Conservation (phyloP, 2,888 invertebrate species). For the Pterostichus niger region DNA sequence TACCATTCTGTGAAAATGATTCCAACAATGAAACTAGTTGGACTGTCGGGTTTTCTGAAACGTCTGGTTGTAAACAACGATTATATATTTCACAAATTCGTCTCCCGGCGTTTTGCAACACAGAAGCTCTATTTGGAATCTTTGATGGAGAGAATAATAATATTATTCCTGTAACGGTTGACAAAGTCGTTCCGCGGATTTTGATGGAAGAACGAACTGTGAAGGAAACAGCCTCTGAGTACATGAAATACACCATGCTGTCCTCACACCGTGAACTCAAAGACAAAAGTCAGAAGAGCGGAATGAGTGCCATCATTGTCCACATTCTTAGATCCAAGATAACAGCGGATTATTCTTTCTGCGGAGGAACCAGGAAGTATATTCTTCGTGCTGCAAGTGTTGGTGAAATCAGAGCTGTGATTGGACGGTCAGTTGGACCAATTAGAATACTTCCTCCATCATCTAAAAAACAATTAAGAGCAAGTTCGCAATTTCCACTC, state of each 20-base stretch:
- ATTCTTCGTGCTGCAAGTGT: constrained; percentile 87
- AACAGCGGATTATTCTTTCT: constrained; percentile 81
- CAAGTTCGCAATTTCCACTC: constrained; percentile 83
- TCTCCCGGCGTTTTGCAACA: constrained; percentile 88
- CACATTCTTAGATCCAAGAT: constrained; percentile 84
- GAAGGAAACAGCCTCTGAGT: constrained; percentile 89
- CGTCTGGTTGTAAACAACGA: constrained; percentile 86
- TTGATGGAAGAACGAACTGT: constrained; percentile 89
- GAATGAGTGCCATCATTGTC: constrained; percentile 86
- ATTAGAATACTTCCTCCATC: constrained; percentile 82
- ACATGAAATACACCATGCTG: constrained; percentile 90
- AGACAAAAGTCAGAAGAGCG: constrained; percentile 86
- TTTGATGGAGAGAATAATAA: constrained; percentile 89
- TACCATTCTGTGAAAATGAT: constrained; percentile 79
- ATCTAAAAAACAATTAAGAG: constrained; percentile 80
- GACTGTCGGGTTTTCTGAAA: constrained; percentile 92
- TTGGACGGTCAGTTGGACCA: constrained; percentile 85
- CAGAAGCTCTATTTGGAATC: constrained; percentile 90
- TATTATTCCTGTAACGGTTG: constrained; percentile 84
- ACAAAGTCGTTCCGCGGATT: constrained; percentile 88
- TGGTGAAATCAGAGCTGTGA: constrained; percentile 87
- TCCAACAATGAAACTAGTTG: constrained; percentile 84
- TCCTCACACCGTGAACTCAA: constrained; percentile 89
- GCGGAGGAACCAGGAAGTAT: constrained; percentile 82
- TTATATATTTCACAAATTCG: constrained; percentile 89